Evolutionary conservation across 2,888 invertebrate species (phyloP), one percentile per base, ranked within the genome.

Genomic region (Linnaemya tessellans): DNA sequence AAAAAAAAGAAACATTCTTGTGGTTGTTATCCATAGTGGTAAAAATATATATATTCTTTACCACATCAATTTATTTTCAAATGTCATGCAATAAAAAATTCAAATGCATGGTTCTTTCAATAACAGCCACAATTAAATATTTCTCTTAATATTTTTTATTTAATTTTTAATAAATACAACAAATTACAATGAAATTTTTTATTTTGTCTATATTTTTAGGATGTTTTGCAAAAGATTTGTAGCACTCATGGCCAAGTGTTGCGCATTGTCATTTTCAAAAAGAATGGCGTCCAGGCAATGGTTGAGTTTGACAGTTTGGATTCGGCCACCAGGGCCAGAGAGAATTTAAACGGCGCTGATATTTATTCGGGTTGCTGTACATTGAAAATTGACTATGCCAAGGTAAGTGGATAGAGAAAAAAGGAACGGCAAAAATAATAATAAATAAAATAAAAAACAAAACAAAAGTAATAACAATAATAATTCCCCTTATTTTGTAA

Each of bases 321-420:
- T 90, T 96, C 97, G 13, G 99, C 99, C 82, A 96, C 97, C 89
- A 94, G 98, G 91, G 99, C 98, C 87, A 98, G 99, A 92, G 97
- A 98, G 89, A 96, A 97, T 86, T 95, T 99, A 89, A 98, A 99
- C 93, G 99, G 99, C 88, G 99, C 99, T 87, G 99, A 99, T 93
- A 99, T 99, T 91, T 99, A 99, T 94, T 98, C 98, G 65, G 99
- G 99, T 87, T 99, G 99, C 94, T 99, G 99, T 93, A 99, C 99
- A 87, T 94, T 99, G 90, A 98, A 99, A 95, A 98, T 99, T 92
- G 99, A 99, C 94, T 99, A 96, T 93, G 99, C 99, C 79, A 99
- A 99, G 97, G 99, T 99, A 93, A 30, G 18, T 41, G 20, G 30
- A 5, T 30, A 30, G 30, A 3, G 5, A 30, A 35, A 22, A 9